Evolutionary conservation across 2,888 invertebrate genomes (phyloP).

Genomic region (Dione vanillae): DNA sequence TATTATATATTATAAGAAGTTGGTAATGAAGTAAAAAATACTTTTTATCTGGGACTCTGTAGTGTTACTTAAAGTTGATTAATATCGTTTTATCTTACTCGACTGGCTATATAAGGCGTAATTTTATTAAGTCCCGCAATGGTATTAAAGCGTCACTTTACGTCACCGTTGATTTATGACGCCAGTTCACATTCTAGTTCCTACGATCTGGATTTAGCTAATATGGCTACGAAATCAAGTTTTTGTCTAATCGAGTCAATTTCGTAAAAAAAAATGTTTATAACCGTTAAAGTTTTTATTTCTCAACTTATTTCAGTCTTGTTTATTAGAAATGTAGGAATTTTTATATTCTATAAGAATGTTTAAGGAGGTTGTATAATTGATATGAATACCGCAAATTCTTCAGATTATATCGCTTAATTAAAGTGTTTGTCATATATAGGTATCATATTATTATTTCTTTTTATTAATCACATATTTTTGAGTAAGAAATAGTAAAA

Average conservation of each 20-base stretch:
- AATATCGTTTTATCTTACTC: constrained; percentile 2
- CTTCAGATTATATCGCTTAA: constrained; percentile 10
- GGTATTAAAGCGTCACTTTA: constrained; percentile 45
- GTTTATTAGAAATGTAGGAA: neutral
- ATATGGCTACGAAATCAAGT: constrained; percentile 36
- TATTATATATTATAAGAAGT: too few relatives aligned
- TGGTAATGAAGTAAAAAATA: neutral
- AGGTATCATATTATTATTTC: neutral
- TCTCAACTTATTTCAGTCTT: constrained; percentile 1
- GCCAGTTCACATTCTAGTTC: constrained; percentile 36
- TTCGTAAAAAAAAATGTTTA: neutral
- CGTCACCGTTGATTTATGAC: constrained; percentile 42
- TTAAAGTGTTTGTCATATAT: constrained; percentile 4
- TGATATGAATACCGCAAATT: constrained; percentile 8
- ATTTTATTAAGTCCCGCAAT: constrained; percentile 44
- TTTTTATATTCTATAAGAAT: constrained; percentile 8
- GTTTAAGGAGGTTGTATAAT: constrained; percentile 9
- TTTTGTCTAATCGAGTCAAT: neutral
- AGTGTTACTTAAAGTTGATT: neutral
- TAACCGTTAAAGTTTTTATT: constrained; percentile 11
- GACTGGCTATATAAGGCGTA: constrained; percentile 31
- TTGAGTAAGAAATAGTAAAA: too few relatives aligned
- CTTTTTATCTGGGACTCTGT: neutral
- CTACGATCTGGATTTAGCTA: constrained; percentile 30
- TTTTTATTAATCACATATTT: neutral